Conservation (phyloP, 2,797 vertebrate genomes). For the Oreochromis mossambicus region DNA sequence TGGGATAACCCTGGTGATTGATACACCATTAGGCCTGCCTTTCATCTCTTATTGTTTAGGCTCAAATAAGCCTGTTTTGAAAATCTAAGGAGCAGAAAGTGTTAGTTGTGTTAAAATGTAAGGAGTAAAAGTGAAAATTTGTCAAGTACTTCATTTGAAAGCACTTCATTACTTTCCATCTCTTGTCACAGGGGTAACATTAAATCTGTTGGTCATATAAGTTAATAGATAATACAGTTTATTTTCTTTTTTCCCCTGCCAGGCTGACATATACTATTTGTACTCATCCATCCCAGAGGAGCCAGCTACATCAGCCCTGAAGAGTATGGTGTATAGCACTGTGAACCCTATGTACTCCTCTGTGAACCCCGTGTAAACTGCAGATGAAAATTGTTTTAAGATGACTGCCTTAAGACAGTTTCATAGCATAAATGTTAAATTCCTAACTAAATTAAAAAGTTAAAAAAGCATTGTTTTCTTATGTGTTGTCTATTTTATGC, state of each 20-base stretch:
- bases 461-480: not conserved
- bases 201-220: not conserved
- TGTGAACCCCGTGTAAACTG: rapidly evolving
- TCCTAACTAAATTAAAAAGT: not conserved
- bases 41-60: too few species aligned
- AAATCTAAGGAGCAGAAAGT: not conserved
- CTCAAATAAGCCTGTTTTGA: not conserved
- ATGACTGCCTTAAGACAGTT: not conserved
- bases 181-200: not conserved
- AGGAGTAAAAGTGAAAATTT: not conserved
- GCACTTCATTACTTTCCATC: not conserved
- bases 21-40: too few species aligned
- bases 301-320: not conserved
- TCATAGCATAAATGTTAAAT: not conserved
- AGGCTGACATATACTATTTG: not conserved
- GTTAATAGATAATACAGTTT: not conserved
- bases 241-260: not conserved
- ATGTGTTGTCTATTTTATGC: not conserved
- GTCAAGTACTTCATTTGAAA: not conserved
- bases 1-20: too few species aligned
- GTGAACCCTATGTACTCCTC: not conserved
- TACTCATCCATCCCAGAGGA: constrained; percentile 15
- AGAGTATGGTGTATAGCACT: not conserved
- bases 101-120: not conserved
- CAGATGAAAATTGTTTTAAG: not conserved